Evolutionary conservation across 1,140 invertebrate species (phyloP).

Genomic region (Aphaenogaster rudis): DNA sequence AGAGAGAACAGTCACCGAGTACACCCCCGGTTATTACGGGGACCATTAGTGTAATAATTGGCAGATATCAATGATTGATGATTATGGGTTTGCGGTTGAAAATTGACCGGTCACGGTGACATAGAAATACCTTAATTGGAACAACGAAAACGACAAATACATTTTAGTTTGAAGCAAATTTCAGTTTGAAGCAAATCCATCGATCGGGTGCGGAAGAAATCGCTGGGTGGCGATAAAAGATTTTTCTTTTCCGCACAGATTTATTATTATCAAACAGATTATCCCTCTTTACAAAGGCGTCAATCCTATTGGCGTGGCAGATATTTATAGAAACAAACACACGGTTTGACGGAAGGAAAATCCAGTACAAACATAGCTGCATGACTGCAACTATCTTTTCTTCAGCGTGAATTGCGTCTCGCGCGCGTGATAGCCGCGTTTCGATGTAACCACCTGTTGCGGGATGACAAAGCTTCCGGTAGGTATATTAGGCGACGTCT

Average conservation of each 20-base stretch:
- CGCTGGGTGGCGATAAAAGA: not conserved
- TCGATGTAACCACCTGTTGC: constrained; percentile 78
- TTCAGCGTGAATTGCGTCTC: constrained; percentile 66
- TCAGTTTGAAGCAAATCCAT: not conserved
- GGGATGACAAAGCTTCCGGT: constrained; percentile 74
- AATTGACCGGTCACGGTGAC: not conserved
- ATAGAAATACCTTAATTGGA: not conserved
- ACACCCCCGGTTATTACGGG: constrained; percentile 7
- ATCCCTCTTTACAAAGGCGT: too few species aligned
- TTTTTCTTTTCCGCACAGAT: not conserved
- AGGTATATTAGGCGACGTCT: constrained; percentile 75
- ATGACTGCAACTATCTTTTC: constrained; percentile 50
- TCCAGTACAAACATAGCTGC: not conserved
- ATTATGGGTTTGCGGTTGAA: constrained; percentile 19
- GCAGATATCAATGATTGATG: constrained; percentile 54
- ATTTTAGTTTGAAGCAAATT: not conserved
- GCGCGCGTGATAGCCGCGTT: constrained; percentile 48
- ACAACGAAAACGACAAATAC: not conserved
- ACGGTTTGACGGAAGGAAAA: not conserved
- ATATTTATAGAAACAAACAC: not conserved
- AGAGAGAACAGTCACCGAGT: constrained; percentile 5
- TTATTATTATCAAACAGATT: not conserved
- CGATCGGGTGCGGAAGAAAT: not conserved
- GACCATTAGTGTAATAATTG: constrained; percentile 54
- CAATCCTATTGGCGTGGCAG: not conserved